Evolutionary conservation across 2,888 invertebrate species (phyloP), one percentile per base, ranked within the genome.

Genomic region (Ochlodes sylvanus): DNA sequence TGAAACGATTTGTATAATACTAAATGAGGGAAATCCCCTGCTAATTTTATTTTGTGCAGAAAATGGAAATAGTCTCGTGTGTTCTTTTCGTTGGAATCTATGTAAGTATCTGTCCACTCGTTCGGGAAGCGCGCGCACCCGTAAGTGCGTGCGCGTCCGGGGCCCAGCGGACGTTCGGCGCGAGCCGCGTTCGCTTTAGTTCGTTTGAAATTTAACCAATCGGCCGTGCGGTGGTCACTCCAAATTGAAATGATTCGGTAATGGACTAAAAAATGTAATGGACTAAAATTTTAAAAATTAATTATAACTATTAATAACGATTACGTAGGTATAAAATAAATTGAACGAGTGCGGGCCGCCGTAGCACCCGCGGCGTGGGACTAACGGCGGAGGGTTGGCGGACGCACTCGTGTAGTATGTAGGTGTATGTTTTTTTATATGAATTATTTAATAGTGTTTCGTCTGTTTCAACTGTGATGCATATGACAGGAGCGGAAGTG

Each of bases 361-460:
- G 76, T 47, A 68, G 61, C 75, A 55, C 14, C 69, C 27, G 70
- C 71, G 75, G 78, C 78, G 62, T 34, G 47, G 32, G 15, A 34
- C 12, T 73, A 71, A 69, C 75, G 74, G 75, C 78, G 42, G 68
- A 69, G 57, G 34, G 17, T 19, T n/a, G 41, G 42, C 69, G 69
- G 75, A 80, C 79, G 85, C 87, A 87, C 90, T 87, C 86, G 79
- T 87, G 79, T 91, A 91, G 92, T 87, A 87, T 77, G 85, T 91
- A 91, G 90, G 90, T 82, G 86, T 85, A 91, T 84, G 83, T 89
- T 88, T 89, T 88, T 86, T 82, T 83, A 81, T 85, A 86, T 88
- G 77, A 75, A 87, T 87, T 86, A 86, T 88, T 88, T 83, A 75
- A 81, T 86, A 84, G 76, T 79, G 81, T 83, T 84, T 87, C 84